Base-by-base conservation (phyloP, 2,888 invertebrate species). In the Hirtodrosophila trivittata region DNA sequence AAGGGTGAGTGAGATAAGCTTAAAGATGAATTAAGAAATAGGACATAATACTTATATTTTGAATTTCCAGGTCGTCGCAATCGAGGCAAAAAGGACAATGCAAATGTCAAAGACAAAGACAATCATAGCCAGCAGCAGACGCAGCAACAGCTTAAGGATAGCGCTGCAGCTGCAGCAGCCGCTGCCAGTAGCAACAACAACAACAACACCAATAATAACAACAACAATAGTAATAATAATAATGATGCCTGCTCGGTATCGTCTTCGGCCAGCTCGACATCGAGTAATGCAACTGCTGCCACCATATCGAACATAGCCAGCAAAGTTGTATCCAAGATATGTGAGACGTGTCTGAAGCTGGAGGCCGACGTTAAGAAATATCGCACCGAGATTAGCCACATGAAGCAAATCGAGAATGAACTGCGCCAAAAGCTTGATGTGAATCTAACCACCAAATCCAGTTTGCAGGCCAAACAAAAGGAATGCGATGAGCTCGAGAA, bases 401-500 rank as follows among this genome's bases (percentile, higher is more conserved):
- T 90, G 88, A 91, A 91, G 71, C 90, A 91, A 78, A 89, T 90
- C 38, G 91, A 91, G 70, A 91, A 90, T 59, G 91, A 91, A 35
- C 59, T 91, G 58, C 87, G 90, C n/a, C 91, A 91, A 65, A 91
- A 91, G 69, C 76, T 92, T 37, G 92, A 92, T 35, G 91, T 92
- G 25, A 92, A 95, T 78, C 91, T 94, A 43, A 93, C 93, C 54
- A 93, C 93, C 64, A 96, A 97, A 86, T 93, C 94, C 77, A 96
- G 97, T 90, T 93, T 97, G 89, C 95, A 96, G 91, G 94, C 95
- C 87, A 91, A 91, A 85, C 91, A 91, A 77, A 90, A 89, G 88
- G 96, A 97, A 88, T 95, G 97, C 89, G 97, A 97, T 84, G 95
- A 95, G 88, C 92, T 97, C 80, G 97, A 97, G 89, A 94, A 94